These are phyloP conservation scores for Astropecten irregularis DNA, from an alignment of 53 echinoderm and acorn worm genomes.

Conservation along the genomic window DNA sequence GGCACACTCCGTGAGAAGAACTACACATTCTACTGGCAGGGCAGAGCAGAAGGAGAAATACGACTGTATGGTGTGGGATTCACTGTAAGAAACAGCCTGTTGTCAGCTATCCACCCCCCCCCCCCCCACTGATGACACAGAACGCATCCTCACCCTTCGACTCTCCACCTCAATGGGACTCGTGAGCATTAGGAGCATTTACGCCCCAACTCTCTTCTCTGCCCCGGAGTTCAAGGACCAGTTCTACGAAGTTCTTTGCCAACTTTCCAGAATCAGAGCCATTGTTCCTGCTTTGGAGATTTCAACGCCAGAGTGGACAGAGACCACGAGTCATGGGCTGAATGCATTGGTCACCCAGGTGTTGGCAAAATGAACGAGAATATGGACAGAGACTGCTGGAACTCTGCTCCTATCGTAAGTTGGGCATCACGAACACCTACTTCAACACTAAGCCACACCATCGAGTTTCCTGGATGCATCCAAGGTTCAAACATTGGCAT, in stretches of 20 bases:
- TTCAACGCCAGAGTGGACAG: conserved; percentile 47
- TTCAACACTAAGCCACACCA: conserved; percentile 20
- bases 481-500: conserved; percentile 40
- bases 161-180: not conserved
- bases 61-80: conserved; percentile 8
- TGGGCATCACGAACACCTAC: conserved; percentile 53
- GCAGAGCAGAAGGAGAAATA: not conserved
- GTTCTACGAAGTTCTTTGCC: conserved; percentile 54
- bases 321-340: conserved; percentile 36
- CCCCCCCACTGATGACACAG: not conserved
- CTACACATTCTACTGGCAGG: conserved; percentile 23
- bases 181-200: not conserved
- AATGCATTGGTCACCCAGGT: conserved; percentile 17
- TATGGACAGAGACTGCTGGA: conserved; percentile 39
- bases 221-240: conserved; percentile 14
- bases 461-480: conserved; percentile 42
- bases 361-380: conserved; percentile 68
- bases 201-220: conserved; percentile 53
- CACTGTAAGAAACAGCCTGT: conserved; percentile 25
- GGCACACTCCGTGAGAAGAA: conserved; percentile 26
- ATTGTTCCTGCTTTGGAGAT: conserved; percentile 14
- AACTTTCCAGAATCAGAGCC: not conserved
- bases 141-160: not conserved
- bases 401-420: too few relatives aligned
- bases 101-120: not conserved